Percentiles rank a stretch among this genome's conserved stretches.
Evolutionary conservation across 2,888 invertebrate species (phyloP).

Genomic region (Platypus cylindrus): DNA sequence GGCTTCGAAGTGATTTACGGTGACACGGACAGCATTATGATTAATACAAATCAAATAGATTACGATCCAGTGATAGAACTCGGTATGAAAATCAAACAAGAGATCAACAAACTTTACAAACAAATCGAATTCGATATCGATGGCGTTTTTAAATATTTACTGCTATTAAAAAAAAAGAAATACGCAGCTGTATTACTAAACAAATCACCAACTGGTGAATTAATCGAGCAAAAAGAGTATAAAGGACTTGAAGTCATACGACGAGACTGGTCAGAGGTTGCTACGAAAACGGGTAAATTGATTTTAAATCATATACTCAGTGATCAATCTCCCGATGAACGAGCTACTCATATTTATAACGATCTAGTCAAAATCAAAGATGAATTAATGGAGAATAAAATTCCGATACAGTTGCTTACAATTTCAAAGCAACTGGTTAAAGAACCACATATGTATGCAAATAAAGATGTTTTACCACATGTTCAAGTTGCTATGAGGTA

Average conservation of each 20-base stretch:
- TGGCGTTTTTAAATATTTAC: slow-evolving; percentile 88
- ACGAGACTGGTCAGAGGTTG: slow-evolving; percentile 94
- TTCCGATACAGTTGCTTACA: slow-evolving; percentile 63
- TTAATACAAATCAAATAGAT: slow-evolving; percentile 82
- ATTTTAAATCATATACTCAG: slow-evolving; percentile 73
- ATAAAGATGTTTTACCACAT: slow-evolving; percentile 71
- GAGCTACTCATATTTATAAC: slow-evolving; percentile 71
- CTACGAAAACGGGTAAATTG: slow-evolving; percentile 81
- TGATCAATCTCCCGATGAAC: slow-evolving; percentile 67
- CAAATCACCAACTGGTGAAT: slow-evolving; percentile 50
- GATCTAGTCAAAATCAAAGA: slow-evolving; percentile 66
- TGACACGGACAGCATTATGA: slow-evolving; percentile 99
- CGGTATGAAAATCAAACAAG: slow-evolving; percentile 61
- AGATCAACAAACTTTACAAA: slow-evolving; percentile 86
- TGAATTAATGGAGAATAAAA: slow-evolving; percentile 54
- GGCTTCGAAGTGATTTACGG: slow-evolving; percentile 95
- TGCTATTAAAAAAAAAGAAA: slow-evolving; percentile 95
- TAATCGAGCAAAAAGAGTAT: slow-evolving; percentile 63
- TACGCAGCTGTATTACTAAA: slow-evolving; percentile 84
- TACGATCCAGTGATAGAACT: slow-evolving; percentile 66
- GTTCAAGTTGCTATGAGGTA: slow-evolving; percentile 66
- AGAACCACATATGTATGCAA: slow-evolving; percentile 83
- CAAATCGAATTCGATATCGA: slow-evolving; percentile 95
- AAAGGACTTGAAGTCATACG: slow-evolving; percentile 70
- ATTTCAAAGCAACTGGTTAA: slow-evolving; percentile 94